Percentiles rank a stretch among this genome's conserved stretches.
phyloP scores from a whole-genome alignment of 2,797 vertebrate species.

The Bradypodion pumilum region DNA sequence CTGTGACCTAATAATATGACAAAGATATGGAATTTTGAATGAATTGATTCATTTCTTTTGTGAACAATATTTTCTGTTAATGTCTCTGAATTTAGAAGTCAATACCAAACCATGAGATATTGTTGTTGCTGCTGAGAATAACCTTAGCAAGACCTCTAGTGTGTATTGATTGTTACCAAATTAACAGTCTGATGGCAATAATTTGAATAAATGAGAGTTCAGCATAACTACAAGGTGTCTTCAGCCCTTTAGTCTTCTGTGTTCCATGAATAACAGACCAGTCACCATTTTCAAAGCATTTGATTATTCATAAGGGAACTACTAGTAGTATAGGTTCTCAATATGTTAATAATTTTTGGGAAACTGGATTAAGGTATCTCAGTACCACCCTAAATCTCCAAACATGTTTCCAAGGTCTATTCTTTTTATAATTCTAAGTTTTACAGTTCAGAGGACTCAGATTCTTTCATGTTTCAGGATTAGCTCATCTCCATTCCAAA shows the following conservation, averaged over 20 bases:
- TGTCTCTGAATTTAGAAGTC: conserved; percentile 13
- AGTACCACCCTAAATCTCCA: not conserved
- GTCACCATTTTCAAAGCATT: not conserved
- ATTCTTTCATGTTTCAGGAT: too few relatives aligned
- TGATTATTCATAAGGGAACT: not conserved
- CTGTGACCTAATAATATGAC: not conserved
- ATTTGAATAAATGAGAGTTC: conserved; percentile 43
- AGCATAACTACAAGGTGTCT: conserved; percentile 1
- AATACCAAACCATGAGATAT: not conserved
- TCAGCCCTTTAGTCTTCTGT: conserved; percentile 26
- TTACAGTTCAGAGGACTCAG: too few relatives aligned
- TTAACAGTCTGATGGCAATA: conserved; percentile 24
- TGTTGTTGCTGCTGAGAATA: conserved; percentile 19
- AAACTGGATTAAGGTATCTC: too few relatives aligned
- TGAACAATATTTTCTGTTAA: conserved; percentile 25
- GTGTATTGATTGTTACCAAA: conserved; percentile 34
- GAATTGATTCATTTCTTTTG: not conserved
- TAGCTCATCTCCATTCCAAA: too few relatives aligned
- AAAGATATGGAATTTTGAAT: not conserved
- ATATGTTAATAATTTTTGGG: too few relatives aligned
- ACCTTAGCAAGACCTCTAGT: conserved; percentile 10
- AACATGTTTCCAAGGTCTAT: too few relatives aligned
- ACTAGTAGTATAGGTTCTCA: not conserved
- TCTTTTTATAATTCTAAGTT: too few relatives aligned
- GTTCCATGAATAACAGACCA: conserved; percentile 4